Evolutionary conservation across 1,140 invertebrate species (phyloP).

Genomic region (Neodiprion fabricii): DNA sequence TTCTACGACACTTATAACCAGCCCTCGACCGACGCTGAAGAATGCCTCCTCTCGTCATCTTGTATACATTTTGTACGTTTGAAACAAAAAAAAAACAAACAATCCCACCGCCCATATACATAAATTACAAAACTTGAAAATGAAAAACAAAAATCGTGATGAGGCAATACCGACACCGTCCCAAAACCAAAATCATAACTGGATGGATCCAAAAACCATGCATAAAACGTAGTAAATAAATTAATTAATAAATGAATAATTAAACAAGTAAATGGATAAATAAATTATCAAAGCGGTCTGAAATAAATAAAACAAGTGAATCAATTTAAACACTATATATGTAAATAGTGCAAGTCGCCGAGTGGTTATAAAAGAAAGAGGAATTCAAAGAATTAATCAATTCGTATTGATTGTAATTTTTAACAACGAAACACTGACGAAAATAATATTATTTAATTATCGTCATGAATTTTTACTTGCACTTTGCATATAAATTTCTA

Average conservation of each 20-base stretch:
- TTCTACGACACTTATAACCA: neutral
- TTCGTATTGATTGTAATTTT: no score
- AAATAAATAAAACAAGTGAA: slow-evolving; percentile 3
- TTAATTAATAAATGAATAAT: neutral
- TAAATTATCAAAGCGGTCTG: neutral
- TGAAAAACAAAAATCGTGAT: no score
- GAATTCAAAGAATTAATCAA: neutral
- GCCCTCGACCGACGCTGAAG: neutral
- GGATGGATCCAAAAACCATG: slow-evolving; percentile 33
- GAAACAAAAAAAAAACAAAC: no score
- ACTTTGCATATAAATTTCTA: no score
- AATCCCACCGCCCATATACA: no score
- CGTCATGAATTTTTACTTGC: no score
- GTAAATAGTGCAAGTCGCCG: neutral
- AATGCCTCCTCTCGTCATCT: no score
- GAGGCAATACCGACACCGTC: neutral
- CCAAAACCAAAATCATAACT: slow-evolving; percentile 1
- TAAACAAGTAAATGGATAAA: neutral
- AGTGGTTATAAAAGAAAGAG: neutral
- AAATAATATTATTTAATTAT: no score
- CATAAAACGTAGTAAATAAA: slow-evolving; percentile 6
- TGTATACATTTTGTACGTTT: no score
- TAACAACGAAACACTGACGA: no score
- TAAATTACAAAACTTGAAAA: no score
- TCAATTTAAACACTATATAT: neutral